A percentile compares a stretch with the other conserved stretches of the same genome.
phyloP scores from a whole-genome alignment of 2,113 vertebrate genomes.

The Lates calcarifer region DNA sequence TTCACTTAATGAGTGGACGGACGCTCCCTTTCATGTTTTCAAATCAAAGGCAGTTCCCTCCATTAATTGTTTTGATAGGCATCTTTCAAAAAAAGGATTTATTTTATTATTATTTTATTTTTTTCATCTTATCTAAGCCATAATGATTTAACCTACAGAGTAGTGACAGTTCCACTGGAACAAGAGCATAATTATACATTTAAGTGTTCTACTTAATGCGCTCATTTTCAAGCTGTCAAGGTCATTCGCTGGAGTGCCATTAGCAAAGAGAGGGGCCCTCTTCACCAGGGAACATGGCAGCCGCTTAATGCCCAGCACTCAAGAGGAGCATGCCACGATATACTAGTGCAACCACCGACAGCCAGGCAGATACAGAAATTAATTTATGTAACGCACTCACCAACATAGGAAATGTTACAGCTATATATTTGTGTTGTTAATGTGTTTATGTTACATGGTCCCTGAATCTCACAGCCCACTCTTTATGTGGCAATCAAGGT shows the following conservation, averaged over 20 bases:
- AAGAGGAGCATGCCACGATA: slow-evolving; percentile 32
- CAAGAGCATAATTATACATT: slow-evolving; percentile 84
- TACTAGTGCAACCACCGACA: slow-evolving; percentile 24
- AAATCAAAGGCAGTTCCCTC: slow-evolving; percentile 49
- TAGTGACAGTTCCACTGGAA: slow-evolving; percentile 66
- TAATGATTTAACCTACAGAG: slow-evolving; percentile 76
- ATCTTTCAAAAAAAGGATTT: slow-evolving; percentile 41
- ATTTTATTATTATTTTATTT: slow-evolving; percentile 50
- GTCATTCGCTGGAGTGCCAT: slow-evolving; percentile 81
- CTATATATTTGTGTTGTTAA: slow-evolving; percentile 18
- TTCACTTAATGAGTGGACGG: slow-evolving; percentile 30
- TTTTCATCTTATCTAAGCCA: slow-evolving; percentile 35
- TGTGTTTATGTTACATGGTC: slow-evolving; percentile 43
- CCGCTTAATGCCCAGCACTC: slow-evolving; percentile 46
- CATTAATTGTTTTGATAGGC: slow-evolving; percentile 73
- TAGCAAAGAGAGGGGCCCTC: slow-evolving; percentile 71
- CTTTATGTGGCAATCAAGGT: slow-evolving; percentile 53
- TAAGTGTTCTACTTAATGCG: slow-evolving; percentile 84
- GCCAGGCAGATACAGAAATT: background rate
- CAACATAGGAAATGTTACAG: background rate
- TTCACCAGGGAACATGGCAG: slow-evolving; percentile 71
- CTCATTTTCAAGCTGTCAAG: slow-evolving; percentile 84
- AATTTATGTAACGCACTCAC: slow-evolving; percentile 19
- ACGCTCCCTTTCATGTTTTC: slow-evolving; percentile 50
- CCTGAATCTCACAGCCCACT: slow-evolving; percentile 29